These are phyloP conservation scores for Bombus haemorrhoidalis DNA, from an alignment of 1,140 invertebrate species.

Conservation along the genomic window DNA sequence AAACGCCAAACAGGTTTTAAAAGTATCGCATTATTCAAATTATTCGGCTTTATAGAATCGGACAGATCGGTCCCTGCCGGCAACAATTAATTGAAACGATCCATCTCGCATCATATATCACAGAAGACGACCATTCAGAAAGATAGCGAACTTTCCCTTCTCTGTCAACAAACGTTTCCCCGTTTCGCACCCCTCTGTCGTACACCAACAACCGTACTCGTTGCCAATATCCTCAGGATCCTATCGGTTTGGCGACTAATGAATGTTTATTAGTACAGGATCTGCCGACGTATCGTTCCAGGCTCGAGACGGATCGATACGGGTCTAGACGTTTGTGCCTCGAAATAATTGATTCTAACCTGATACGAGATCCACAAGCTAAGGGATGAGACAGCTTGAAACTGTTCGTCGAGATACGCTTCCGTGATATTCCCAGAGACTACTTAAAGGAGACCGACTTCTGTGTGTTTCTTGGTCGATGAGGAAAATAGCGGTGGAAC, in stretches of 20 bases:
- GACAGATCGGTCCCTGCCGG: not conserved
- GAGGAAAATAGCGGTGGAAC: not conserved
- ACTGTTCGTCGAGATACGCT: not conserved
- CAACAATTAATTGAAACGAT: conserved; percentile 46
- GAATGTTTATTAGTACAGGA: conserved; percentile 67
- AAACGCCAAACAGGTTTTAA: too few relatives aligned
- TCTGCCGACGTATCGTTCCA: conserved; percentile 61
- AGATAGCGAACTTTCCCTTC: conserved; percentile 47
- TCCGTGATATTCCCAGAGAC: not conserved
- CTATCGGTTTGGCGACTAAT: conserved; percentile 62
- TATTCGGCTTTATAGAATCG: not conserved
- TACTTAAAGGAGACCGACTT: not conserved
- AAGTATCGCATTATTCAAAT: not conserved
- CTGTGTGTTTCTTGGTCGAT: too few relatives aligned
- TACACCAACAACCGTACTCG: conserved; percentile 1
- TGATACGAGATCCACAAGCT: conserved; percentile 13
- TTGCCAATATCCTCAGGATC: conserved; percentile 63
- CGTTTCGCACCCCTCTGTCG: conserved; percentile 29
- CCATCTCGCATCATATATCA: conserved; percentile 35
- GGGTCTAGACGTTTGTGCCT: conserved; percentile 63
- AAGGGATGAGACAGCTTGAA: not conserved
- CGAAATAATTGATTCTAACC: conserved; percentile 63
- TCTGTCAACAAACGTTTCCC: conserved; percentile 47
- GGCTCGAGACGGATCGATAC: conserved; percentile 64
- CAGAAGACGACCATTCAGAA: conserved; percentile 9